Conservation (phyloP, 1,140 invertebrate genomes). For the Uloborus diversus region DNA sequence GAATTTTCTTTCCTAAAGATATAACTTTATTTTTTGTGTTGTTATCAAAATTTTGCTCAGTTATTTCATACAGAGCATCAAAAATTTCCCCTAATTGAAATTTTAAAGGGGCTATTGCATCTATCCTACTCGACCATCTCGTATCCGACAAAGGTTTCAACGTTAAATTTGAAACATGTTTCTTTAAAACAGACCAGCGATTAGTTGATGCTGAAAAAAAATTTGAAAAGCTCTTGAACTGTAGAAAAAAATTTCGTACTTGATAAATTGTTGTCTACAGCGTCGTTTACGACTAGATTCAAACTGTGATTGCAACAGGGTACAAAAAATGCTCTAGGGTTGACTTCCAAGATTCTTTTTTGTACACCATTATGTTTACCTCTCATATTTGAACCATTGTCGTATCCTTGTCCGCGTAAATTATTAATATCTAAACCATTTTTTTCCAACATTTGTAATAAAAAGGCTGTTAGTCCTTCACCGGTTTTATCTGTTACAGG, state of each 20-base stretch:
- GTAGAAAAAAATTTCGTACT: too few species aligned
- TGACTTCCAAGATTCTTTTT: background rate
- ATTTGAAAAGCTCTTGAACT: background rate
- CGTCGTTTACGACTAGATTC: background rate
- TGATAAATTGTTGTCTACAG: background rate
- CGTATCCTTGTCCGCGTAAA: background rate
- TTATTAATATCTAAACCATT: background rate
- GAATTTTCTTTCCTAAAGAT: background rate
- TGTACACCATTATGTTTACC: background rate
- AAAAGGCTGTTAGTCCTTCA: background rate
- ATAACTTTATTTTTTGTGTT: background rate
- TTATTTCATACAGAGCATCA: background rate
- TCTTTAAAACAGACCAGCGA: background rate
- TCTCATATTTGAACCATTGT: background rate
- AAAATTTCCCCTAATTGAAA: background rate
- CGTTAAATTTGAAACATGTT: background rate
- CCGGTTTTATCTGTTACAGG: background rate
- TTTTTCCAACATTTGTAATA: background rate
- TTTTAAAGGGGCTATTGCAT: background rate
- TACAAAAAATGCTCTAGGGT: background rate
- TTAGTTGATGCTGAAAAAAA: background rate
- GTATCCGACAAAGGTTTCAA: background rate
- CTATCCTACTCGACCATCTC: background rate
- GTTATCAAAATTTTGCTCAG: background rate
- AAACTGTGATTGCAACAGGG: background rate